Evolutionary conservation across 2,113 vertebrate species (phyloP), one percentile per base, ranked within the genome.

Genomic region (Otolemur garnettii): DNA sequence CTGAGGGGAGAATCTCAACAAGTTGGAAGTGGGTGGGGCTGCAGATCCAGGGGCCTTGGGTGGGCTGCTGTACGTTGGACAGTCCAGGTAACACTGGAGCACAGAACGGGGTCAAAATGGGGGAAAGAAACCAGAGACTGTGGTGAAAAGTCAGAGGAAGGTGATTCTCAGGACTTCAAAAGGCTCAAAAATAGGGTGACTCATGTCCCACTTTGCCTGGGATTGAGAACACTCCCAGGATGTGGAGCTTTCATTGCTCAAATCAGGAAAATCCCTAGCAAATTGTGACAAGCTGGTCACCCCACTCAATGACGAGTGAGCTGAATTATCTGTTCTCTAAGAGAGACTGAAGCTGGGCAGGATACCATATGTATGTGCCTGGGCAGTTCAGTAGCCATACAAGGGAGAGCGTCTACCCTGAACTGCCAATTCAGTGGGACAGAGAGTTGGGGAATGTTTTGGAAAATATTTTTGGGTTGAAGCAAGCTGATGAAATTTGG

Each of bases 381-480:
- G 10, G 57, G 38, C 53, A 0, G 13, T 35, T 28, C 3, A 55
- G 12, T 6, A 17, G 13, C 17, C 9, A 12, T 45, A 15, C 24
- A 24, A 74, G 45, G 85, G 64, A 50, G 15, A 5, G 11, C 17
- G 30, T 38, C 50, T 30, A 12, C 17, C 15, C 72, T 1, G 3
- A 78, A 33, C 18, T 66, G 78, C 88, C 77, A 30, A 5, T 30
- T 66, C 22, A 66, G 57, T 59, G 68, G 66, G 71, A 78, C 7
- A 18, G 42, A 85, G 74, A 91, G 28, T 90, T 82, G 11, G 88
- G 85, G 35, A 77, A 79, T 82, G 38, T 42, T 90, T 94, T 71
- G 53, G 53, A 84, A 90, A 80, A 72, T 92, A 81, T 80, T 94
- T 96, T 90, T 83, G 28, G 38, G 57, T 79, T 90, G 74, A 94